phyloP scores from a whole-genome alignment of 1,140 invertebrate species.

The Geopemphigus sp. region DNA sequence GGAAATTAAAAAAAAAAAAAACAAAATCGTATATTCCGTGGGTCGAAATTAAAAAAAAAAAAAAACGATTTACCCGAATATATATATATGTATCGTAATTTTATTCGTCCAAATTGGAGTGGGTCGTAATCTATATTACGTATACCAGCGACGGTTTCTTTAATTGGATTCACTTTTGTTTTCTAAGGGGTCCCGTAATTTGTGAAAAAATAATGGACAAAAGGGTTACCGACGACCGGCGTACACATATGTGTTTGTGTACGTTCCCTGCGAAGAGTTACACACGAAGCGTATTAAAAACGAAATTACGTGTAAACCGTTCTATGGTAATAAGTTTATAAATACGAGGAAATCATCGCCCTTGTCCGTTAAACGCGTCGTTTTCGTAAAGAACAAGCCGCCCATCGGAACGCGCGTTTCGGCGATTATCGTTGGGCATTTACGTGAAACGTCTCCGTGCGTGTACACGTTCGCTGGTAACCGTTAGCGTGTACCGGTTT shows the following conservation, averaged over 20 bases:
- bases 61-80: conserved; percentile 37
- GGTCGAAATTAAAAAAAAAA: not conserved
- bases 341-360: not conserved
- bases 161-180: conserved; percentile 31
- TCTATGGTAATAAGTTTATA: not conserved
- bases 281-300: conserved; percentile 2
- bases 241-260: not conserved
- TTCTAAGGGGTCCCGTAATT: not conserved
- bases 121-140: not conserved
- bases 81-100: not conserved
- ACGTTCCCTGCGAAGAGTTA: not conserved
- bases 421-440: too few relatives aligned
- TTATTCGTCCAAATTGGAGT: not conserved
- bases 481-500: too few relatives aligned
- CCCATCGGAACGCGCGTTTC: too few relatives aligned
- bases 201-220: not conserved
- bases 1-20: not conserved
- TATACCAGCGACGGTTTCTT: not conserved
- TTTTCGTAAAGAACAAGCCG: conserved; percentile 5
- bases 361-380: not conserved
- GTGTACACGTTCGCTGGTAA: too few relatives aligned
- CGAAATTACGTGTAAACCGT: not conserved
- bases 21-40: not conserved
- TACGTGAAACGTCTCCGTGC: too few relatives aligned
- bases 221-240: not conserved